A percentile compares a stretch with the other conserved stretches of the same genome.
Evolutionary conservation across 2,113 vertebrate species (phyloP).

Genomic region (Chaetops frenatus): DNA sequence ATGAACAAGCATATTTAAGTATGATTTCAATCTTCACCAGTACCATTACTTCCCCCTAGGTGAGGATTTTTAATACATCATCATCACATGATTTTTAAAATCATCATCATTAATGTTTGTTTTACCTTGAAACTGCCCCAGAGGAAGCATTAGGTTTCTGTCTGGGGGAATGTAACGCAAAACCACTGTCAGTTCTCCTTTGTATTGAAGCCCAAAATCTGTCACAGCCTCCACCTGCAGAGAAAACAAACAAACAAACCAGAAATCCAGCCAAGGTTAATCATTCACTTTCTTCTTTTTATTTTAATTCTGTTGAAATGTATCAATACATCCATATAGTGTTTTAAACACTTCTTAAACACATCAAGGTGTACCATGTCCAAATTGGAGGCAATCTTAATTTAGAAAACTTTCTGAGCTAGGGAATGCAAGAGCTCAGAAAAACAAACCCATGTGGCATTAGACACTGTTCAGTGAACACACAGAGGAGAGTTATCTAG

Average conservation of each 20-base stretch:
- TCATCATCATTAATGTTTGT: not conserved
- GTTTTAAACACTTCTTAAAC: not conserved
- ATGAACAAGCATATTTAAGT: not conserved
- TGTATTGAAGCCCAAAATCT: conserved; percentile 86
- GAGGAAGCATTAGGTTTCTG: conserved; percentile 79
- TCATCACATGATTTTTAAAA: not conserved
- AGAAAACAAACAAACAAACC: not conserved
- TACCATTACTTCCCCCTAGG: not conserved
- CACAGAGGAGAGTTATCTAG: not conserved
- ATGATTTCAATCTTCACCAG: not conserved
- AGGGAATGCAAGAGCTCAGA: not conserved
- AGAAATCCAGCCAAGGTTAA: not conserved
- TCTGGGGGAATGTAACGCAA: conserved; percentile 90
- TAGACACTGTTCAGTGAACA: not conserved
- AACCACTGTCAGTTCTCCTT: conserved; percentile 90
- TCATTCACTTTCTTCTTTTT: not conserved
- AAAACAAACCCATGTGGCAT: not conserved
- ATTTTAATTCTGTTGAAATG: not conserved
- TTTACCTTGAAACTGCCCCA: conserved; percentile 87
- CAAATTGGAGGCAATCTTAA: not conserved
- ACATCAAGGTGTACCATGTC: not conserved
- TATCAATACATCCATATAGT: not conserved
- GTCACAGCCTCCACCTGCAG: conserved; percentile 75
- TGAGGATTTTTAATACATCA: not conserved
- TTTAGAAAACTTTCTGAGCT: not conserved